Conservation (phyloP, 2,888 invertebrate species). For the Pristionchus mayeri region DNA sequence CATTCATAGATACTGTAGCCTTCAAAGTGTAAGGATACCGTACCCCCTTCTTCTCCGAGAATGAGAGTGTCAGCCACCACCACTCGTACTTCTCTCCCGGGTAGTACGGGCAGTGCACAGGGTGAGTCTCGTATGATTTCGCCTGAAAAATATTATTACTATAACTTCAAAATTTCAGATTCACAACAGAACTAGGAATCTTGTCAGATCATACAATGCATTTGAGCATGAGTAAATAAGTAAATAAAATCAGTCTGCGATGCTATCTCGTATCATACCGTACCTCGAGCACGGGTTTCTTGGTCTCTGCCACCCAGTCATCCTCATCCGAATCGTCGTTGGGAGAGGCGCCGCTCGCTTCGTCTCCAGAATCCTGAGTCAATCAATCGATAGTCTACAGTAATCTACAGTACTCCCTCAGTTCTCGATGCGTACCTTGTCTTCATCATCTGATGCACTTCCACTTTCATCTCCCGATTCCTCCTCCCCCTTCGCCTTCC, state of each 20-base stretch:
- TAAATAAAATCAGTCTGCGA: not conserved
- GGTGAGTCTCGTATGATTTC: slow-evolving; percentile 92
- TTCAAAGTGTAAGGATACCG: not conserved
- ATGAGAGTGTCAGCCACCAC: slow-evolving; percentile 96
- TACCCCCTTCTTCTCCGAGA: slow-evolving; percentile 84
- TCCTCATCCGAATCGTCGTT: slow-evolving; percentile 65
- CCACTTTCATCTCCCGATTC: slow-evolving; percentile 21
- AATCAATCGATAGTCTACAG: slow-evolving; percentile 1
- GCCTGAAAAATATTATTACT: slow-evolving; percentile 78
- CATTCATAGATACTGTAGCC: not conserved
- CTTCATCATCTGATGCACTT: slow-evolving; percentile 1
- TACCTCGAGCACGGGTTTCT: slow-evolving; percentile 82
- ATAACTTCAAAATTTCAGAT: too few species aligned
- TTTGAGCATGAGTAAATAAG: too few species aligned
- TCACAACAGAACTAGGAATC: too few species aligned
- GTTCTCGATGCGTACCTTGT: not conserved
- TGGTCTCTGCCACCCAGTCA: slow-evolving; percentile 56
- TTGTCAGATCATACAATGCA: too few species aligned
- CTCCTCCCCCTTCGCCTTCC: slow-evolving; percentile 35
- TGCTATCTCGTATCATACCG: not conserved
- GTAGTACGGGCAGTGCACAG: slow-evolving; percentile 96
- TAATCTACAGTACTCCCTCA: not conserved
- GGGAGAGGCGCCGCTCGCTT: slow-evolving; percentile 36
- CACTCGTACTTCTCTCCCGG: slow-evolving; percentile 96
- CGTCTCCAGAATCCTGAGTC: slow-evolving; percentile 32